Evolutionary conservation across 2,113 vertebrate genomes (phyloP), one percentile per base, ranked within the genome.

Genomic region (Eudyptes chrysolophus): DNA sequence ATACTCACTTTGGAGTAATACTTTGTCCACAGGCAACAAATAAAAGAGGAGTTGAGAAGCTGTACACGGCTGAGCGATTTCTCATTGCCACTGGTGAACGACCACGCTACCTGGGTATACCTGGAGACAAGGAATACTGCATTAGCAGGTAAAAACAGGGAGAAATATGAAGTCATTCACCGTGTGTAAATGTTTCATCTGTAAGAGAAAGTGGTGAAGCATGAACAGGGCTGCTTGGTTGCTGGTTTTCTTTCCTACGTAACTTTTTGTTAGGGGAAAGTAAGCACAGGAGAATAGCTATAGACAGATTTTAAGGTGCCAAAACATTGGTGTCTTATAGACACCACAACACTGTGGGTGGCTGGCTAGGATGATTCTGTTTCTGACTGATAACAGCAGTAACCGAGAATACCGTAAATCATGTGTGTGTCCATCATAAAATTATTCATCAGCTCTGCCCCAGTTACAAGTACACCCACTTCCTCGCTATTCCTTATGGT

Each of bases 1-100:
- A 70, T 36, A 40, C 22, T 90, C 54, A 77, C 44, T 57, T 57
- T 69, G 61, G 34, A 69, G 20, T 66, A 44, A 87, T 92, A n/a
- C 29, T 94, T 98, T 81, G 65, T 95, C 89, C 87, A 30, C 87
- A 99, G 99, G 95, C 98, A 94, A 99, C 97, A 55, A 98, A 99
- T 86, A 97, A 97, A 87, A 98, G 96, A 87, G 98, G 98, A 51
- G 94, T 97, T 87, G 98, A 98, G 89, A 98, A 98, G 34, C 96
- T 89, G 40, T 98, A 98, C 90, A 98, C 98, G 0, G 98, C 99
- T 36, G 98, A 98, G 92, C 98, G 88, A 52, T 98, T 99, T 74
- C 97, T 99, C 78, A 97, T 99, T 54, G 98, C 99, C 38, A 99
- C 99, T 6, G 99, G 99, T 81, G 98, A 99, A 89, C 97, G 98